These are phyloP conservation scores for Clivina fossor DNA, from an alignment of 2,888 invertebrate species.

Conservation along the genomic window DNA sequence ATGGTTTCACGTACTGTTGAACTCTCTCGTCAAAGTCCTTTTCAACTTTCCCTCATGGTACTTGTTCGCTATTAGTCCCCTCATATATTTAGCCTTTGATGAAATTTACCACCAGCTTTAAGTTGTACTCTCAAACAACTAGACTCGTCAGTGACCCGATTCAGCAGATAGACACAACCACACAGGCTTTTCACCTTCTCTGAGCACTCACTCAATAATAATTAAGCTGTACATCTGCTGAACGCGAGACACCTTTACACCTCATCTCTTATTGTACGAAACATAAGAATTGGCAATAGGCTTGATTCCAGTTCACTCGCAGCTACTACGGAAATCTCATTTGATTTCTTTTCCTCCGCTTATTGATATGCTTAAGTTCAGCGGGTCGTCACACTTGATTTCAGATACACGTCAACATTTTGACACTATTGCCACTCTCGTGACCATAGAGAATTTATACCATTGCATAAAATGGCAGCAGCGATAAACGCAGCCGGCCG, in stretches of 20 bases:
- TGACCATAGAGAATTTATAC: too few relatives aligned
- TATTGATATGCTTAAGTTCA: slow-evolving; percentile 68
- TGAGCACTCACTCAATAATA: too few relatives aligned
- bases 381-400: slow-evolving; percentile 55
- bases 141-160: slow-evolving; percentile 55
- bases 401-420: slow-evolving; percentile 54
- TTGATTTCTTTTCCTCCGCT: slow-evolving; percentile 73
- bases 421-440: too few relatives aligned
- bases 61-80: slow-evolving; percentile 68
- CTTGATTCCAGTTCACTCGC: slow-evolving; percentile 65
- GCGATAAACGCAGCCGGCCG: too few relatives aligned
- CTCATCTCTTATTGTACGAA: too few relatives aligned
- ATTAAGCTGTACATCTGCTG: too few relatives aligned
- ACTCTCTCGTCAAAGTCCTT: slow-evolving; percentile 68
- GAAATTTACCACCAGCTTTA: slow-evolving; percentile 64
- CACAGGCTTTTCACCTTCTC: not conserved
- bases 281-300: too few relatives aligned
- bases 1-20: slow-evolving; percentile 58
- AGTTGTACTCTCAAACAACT: slow-evolving; percentile 65
- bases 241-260: too few relatives aligned
- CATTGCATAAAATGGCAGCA: too few relatives aligned
- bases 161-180: too few relatives aligned
- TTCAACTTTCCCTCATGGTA: slow-evolving; percentile 72
- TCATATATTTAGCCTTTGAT: slow-evolving; percentile 63
- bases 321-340: slow-evolving; percentile 64